Evolutionary conservation across 23 tunicate genomes (phyloP), one percentile per base, ranked within the genome.

Genomic region (Trididemnum clinides): DNA sequence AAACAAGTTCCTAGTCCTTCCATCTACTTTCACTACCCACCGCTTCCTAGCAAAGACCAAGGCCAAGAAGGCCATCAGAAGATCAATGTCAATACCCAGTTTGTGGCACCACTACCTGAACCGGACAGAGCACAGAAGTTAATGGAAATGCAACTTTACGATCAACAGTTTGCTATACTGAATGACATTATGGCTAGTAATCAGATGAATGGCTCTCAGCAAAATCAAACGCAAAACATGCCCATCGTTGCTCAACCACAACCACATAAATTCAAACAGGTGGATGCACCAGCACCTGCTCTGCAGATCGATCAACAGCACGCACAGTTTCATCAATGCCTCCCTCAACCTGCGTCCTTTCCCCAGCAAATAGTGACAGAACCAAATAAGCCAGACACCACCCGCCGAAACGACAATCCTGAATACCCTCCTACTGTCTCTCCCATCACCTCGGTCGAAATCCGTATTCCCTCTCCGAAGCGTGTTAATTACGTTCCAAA

Each of bases 381-480:
- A 19, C 20, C 66, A 10, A 10, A 12, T 59, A 25, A 59, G 66
- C 66, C 66, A 25, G 66, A 59, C 3, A 15, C 23, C 25, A 59
- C 20, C 5, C 20, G 22, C 27, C 66, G 5, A 12, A 10, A 5
- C 3, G 27, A 25, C 22, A 5, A 15, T 59, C 23, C 66, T 10
- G 66, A 28, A 10, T 59, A 10, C 25, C 3, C 23, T n/a, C 66
- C 66, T n/a, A 4, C 66, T 10, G 66, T 28, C 3, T 29, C 80
- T 3, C 57, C 54, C 10, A 37, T 73, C 5, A 7, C 80, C 3
- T 22, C 80, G 6, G 39, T 78, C 10, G 80, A 78, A 33, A 37
- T 89, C 37, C 63, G 85, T 19, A 83, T 89, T 64, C 94, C 94
- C 27, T 64, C 88, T 1, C 94, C 94, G 30, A 80, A 49, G 3